phyloP scores from a whole-genome alignment of 2,797 vertebrate species.

The Lutjanus argentimaculatus region DNA sequence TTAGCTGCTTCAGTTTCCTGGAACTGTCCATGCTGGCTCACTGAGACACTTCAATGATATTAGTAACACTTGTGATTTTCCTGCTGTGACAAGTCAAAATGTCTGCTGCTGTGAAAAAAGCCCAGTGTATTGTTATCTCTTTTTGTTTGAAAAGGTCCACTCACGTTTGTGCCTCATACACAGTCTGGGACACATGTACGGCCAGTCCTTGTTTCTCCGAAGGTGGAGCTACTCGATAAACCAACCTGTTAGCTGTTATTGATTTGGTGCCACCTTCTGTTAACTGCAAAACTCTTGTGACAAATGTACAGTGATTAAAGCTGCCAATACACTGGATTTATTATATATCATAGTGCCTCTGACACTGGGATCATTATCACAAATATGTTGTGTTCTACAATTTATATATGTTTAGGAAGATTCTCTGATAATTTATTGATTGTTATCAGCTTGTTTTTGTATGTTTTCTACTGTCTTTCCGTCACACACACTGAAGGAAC shows the following conservation, averaged over 20 bases:
- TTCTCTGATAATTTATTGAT: conserved; percentile 23
- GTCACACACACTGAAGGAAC: too few species aligned
- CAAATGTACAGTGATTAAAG: conserved; percentile 8
- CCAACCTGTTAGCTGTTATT: background rate
- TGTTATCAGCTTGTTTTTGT: background rate
- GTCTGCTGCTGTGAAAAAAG: conserved; percentile 4
- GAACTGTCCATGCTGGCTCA: background rate
- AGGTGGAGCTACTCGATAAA: background rate
- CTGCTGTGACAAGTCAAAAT: background rate
- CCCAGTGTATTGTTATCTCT: background rate
- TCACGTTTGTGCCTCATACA: background rate
- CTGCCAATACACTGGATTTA: conserved; percentile 21
- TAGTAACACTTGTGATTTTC: background rate
- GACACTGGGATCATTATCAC: background rate
- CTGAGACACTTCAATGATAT: background rate
- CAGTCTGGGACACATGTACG: background rate
- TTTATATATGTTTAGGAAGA: background rate
- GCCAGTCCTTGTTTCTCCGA: background rate
- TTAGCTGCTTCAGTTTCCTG: background rate
- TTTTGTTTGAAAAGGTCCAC: background rate
- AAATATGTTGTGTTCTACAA: background rate
- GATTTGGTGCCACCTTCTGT: conserved; percentile 14
- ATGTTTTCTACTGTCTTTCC: background rate
- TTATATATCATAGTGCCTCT: background rate
- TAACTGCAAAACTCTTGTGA: background rate